phyloP scores from a whole-genome alignment of 2,888 invertebrate species.

The Coecobrya sp. region DNA sequence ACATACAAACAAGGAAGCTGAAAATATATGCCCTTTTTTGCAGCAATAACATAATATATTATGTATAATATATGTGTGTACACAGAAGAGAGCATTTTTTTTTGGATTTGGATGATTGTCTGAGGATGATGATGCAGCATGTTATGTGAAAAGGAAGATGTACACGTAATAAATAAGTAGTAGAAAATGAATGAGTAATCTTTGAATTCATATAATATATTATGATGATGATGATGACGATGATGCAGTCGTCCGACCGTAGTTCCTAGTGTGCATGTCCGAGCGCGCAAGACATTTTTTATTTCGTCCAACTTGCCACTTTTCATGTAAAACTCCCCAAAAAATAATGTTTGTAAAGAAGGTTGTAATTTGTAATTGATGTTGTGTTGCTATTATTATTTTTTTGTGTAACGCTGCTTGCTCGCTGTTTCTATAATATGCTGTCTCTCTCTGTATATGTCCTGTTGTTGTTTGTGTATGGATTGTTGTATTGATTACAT shows the following conservation, averaged over 20 bases:
- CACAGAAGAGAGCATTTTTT: background rate
- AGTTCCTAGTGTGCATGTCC: constrained; percentile 49
- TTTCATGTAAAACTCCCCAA: background rate
- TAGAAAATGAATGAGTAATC: background rate
- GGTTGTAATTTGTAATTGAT: background rate
- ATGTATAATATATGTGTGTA: too few species aligned
- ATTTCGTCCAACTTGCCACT: background rate
- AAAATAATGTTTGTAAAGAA: background rate
- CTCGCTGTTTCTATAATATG: background rate
- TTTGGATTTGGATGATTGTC: background rate
- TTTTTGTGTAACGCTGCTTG: background rate
- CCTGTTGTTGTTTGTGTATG: background rate
- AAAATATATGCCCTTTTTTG: background rate
- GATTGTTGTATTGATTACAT: background rate
- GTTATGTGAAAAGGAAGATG: background rate
- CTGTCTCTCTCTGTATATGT: too few species aligned
- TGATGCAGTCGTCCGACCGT: constrained; percentile 58
- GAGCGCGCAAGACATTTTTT: background rate
- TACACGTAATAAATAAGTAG: background rate
- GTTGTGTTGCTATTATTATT: background rate
- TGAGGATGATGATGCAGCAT: too few species aligned
- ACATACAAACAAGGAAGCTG: constrained; percentile 23
- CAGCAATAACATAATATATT: too few species aligned
- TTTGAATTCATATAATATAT: background rate
- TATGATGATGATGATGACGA: too few species aligned